These are phyloP conservation scores for Trachemys scripta DNA, from an alignment of 2,113 vertebrate species.

Conservation along the genomic window DNA sequence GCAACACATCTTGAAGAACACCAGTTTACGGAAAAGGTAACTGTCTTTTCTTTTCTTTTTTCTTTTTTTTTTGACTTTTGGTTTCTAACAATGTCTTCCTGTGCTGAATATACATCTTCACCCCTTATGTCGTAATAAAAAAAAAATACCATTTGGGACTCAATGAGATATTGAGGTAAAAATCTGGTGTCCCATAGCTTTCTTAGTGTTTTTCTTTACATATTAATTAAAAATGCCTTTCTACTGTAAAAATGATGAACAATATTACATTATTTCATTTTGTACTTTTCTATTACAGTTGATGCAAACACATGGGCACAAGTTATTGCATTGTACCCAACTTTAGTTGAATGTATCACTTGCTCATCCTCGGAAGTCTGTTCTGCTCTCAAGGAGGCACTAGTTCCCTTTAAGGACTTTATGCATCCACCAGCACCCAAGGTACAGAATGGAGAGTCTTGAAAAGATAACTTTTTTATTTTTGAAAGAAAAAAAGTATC, in stretches of 20 bases:
- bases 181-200: not conserved
- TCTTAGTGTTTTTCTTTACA: not conserved
- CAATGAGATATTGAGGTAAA: not conserved
- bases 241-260: not conserved
- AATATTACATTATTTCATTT: not conserved
- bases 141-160: not conserved
- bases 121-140: not conserved
- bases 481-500: slow-evolving; percentile 75
- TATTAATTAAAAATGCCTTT: not conserved
- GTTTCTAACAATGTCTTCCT: not conserved
- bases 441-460: slow-evolving; percentile 98
- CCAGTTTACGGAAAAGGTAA: too few species aligned
- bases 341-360: slow-evolving; percentile 96
- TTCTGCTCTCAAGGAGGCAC: slow-evolving; percentile 95
- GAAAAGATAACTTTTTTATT: slow-evolving; percentile 76
- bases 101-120: not conserved
- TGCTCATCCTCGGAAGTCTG: slow-evolving; percentile 97
- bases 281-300: slow-evolving; percentile 84
- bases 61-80: not conserved
- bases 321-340: slow-evolving; percentile 97
- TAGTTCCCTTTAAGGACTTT: slow-evolving; percentile 99
- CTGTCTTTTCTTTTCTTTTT: not conserved
- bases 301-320: slow-evolving; percentile 97
- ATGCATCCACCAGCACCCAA: slow-evolving; percentile 96
- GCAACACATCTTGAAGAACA: too few species aligned